A percentile compares a stretch with the other conserved stretches of the same genome.
These are phyloP conservation scores for Holothuria glaberrima DNA, from an alignment of 35 echinoderm and acorn worm species.

Conservation along the genomic window DNA sequence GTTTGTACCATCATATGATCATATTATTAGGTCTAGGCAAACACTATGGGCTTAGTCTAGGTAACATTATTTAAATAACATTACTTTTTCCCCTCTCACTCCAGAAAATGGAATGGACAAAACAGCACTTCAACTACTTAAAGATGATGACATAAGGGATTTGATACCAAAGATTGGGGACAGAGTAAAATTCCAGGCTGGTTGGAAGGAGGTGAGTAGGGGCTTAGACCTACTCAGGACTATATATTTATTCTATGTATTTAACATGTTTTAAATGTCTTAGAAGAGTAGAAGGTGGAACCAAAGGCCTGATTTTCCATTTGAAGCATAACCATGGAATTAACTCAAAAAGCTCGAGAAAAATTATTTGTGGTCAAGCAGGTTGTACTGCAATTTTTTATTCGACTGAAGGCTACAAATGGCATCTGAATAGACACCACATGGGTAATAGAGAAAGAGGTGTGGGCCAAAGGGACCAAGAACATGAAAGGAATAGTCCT, in stretches of 20 bases:
- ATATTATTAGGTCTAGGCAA: no score
- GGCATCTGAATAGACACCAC: background rate
- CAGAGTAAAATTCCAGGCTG: slow-evolving; percentile 33
- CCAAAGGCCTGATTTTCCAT: background rate
- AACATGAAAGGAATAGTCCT: background rate
- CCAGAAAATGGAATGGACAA: slow-evolving; percentile 31
- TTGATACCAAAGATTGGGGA: slow-evolving; percentile 38
- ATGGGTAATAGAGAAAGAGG: background rate
- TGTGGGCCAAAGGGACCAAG: background rate
- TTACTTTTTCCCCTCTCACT: background rate
- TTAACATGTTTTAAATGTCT: slow-evolving; percentile 24
- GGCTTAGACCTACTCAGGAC: background rate
- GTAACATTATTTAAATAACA: no score
- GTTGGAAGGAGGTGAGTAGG: slow-evolving; percentile 41
- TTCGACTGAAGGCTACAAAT: background rate
- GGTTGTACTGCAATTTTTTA: background rate
- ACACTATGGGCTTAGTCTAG: no score
- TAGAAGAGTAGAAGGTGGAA: background rate
- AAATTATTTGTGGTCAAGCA: slow-evolving; percentile 37
- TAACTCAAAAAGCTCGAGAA: background rate
- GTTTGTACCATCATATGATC: no score
- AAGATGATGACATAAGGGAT: background rate
- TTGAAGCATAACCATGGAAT: slow-evolving; percentile 12
- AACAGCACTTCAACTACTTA: background rate
- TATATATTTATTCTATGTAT: background rate